phyloP scores from a whole-genome alignment of 2,888 invertebrate species.

The Eupithecia inturbata region DNA sequence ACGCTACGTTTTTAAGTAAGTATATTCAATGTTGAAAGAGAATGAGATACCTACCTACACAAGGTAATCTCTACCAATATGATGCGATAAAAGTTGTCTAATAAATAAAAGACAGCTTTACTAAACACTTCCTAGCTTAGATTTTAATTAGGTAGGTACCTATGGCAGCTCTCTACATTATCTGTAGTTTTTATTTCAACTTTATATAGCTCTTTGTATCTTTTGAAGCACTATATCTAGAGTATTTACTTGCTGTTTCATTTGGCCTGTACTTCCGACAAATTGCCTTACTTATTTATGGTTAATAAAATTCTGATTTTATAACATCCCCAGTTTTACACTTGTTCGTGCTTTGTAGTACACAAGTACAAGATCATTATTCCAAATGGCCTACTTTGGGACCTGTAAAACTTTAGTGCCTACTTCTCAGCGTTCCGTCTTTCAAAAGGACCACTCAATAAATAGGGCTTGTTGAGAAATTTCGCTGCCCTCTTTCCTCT shows the following conservation, averaged over 20 bases:
- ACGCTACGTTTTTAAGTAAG: too few relatives aligned
- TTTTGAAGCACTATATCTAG: background rate
- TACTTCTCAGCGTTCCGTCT: conserved; percentile 8
- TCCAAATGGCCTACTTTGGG: conserved; percentile 51
- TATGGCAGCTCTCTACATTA: too few relatives aligned
- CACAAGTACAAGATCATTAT: conserved; percentile 61
- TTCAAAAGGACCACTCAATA: conserved; percentile 1
- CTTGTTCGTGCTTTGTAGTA: conserved; percentile 64
- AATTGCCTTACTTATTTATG: conserved; percentile 69
- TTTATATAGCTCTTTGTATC: background rate
- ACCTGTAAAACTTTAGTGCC: conserved; percentile 52
- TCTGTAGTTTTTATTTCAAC: background rate
- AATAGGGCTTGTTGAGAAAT: background rate
- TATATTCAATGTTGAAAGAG: too few relatives aligned
- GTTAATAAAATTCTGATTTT: conserved; percentile 72
- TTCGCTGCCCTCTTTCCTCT: too few relatives aligned
- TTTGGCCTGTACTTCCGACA: conserved; percentile 42
- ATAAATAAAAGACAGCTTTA: too few relatives aligned
- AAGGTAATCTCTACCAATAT: too few relatives aligned
- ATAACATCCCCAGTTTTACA: conserved; percentile 64
- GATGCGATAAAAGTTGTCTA: too few relatives aligned
- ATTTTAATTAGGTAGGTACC: too few relatives aligned
- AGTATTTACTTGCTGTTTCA: background rate
- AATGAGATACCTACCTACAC: too few relatives aligned
- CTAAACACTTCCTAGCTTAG: too few relatives aligned